Conservation (phyloP, 2,113 vertebrate genomes). For the Rhombomys opimus region DNA sequence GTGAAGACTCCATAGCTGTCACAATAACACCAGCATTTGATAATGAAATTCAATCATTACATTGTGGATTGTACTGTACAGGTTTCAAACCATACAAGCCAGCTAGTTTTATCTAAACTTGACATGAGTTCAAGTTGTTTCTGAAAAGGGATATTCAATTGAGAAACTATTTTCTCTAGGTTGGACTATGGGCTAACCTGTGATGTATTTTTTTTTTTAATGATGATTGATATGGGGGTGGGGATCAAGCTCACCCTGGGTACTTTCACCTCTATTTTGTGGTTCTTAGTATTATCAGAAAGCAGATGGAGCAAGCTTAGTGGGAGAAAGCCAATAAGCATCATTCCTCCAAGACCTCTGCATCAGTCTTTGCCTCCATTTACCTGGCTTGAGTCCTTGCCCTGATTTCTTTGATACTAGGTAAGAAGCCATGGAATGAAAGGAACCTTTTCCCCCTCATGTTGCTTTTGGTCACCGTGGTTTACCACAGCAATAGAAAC, state of each 20-base stretch:
- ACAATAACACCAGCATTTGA: background rate
- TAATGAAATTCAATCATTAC: background rate
- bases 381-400: background rate
- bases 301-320: background rate
- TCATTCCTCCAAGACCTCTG: background rate
- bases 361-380: background rate
- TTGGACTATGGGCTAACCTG: background rate
- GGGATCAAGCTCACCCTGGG: background rate
- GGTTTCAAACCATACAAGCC: background rate
- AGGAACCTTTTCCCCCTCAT: background rate
- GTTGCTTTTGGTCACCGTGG: background rate
- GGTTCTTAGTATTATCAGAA: background rate
- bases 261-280: too few relatives aligned
- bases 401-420: background rate
- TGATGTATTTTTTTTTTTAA: background rate
- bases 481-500: background rate
- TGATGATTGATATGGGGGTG: background rate
- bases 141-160: background rate
- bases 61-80: background rate
- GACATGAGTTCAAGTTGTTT: background rate
- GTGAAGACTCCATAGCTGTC: background rate
- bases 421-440: background rate
- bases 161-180: background rate
- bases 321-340: background rate
- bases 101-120: background rate